A percentile compares a stretch with the other conserved stretches of the same genome.
phyloP scores from a whole-genome alignment of 2,888 invertebrate species.

The Nephrotoma guestfalica region DNA sequence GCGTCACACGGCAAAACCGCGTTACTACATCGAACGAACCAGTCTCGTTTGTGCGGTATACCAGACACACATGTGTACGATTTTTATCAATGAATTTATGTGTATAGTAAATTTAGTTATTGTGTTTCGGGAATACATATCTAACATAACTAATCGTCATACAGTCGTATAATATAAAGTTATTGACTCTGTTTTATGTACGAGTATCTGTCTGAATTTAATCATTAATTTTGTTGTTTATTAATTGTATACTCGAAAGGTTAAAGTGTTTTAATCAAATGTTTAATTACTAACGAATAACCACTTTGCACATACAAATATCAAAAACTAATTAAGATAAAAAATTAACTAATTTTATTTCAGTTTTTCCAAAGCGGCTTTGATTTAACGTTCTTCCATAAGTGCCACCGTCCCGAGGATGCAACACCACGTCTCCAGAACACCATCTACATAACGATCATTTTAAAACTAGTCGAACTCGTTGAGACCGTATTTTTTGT shows the following conservation, averaged over 20 bases:
- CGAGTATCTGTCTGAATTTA: not conserved
- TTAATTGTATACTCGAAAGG: not conserved
- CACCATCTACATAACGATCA: not conserved
- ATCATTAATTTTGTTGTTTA: not conserved
- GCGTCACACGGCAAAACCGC: not conserved
- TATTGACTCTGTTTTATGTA: not conserved
- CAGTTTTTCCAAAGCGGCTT: not conserved
- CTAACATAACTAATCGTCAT: not conserved
- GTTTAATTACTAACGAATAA: not conserved
- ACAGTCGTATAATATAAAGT: not conserved
- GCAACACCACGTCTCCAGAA: not conserved
- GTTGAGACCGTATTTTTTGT: slow-evolving; percentile 49
- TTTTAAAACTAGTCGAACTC: not conserved
- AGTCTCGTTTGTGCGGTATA: not conserved
- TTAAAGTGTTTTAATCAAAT: not conserved
- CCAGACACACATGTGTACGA: not conserved
- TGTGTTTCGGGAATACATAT: too few species aligned
- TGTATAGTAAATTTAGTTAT: not conserved
- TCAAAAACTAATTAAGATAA: not conserved
- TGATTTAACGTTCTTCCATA: not conserved
- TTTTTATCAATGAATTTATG: not conserved
- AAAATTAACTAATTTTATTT: not conserved
- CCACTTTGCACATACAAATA: not conserved
- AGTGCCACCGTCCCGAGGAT: not conserved
- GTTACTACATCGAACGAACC: not conserved